Conservation (phyloP, 2,113 vertebrate species). For the Pelobates fuscus region DNA sequence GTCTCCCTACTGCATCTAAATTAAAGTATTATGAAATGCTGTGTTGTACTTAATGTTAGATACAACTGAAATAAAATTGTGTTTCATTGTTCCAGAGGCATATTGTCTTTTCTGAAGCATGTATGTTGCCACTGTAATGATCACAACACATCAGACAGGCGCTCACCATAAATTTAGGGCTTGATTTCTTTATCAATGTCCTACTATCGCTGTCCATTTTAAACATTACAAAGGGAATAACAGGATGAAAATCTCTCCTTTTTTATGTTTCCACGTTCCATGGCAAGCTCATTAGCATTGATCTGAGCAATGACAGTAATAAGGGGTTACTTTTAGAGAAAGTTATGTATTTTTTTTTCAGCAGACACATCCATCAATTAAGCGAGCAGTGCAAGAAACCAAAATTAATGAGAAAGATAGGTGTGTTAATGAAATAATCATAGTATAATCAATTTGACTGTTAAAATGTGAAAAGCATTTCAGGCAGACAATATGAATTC, state of each 20-base stretch:
- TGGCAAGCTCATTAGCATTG: slow-evolving; percentile 73
- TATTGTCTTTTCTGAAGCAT: slow-evolving; percentile 58
- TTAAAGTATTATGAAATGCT: too few relatives aligned
- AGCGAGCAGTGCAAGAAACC: slow-evolving; percentile 73
- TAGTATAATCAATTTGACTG: slow-evolving; percentile 87
- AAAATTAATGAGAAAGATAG: slow-evolving; percentile 87
- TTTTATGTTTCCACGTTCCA: slow-evolving; percentile 62
- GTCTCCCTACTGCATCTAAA: too few relatives aligned
- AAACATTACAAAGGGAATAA: not conserved
- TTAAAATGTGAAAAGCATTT: slow-evolving; percentile 84
- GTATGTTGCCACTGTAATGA: not conserved
- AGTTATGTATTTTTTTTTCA: slow-evolving; percentile 72
- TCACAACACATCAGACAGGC: not conserved
- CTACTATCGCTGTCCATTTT: slow-evolving; percentile 48
- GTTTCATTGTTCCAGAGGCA: not conserved
- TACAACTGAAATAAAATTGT: not conserved
- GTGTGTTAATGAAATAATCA: slow-evolving; percentile 88
- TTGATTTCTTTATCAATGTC: not conserved
- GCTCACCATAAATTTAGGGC: not conserved
- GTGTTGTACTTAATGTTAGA: too few relatives aligned
- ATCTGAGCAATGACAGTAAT: slow-evolving; percentile 80
- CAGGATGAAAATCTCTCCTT: slow-evolving; percentile 39
- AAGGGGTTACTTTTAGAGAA: slow-evolving; percentile 78
- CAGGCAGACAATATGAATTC: slow-evolving; percentile 78
- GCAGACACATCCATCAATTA: slow-evolving; percentile 84